Evolutionary conservation across 2,888 invertebrate species (phyloP).

Genomic region (Ctena decussata): DNA sequence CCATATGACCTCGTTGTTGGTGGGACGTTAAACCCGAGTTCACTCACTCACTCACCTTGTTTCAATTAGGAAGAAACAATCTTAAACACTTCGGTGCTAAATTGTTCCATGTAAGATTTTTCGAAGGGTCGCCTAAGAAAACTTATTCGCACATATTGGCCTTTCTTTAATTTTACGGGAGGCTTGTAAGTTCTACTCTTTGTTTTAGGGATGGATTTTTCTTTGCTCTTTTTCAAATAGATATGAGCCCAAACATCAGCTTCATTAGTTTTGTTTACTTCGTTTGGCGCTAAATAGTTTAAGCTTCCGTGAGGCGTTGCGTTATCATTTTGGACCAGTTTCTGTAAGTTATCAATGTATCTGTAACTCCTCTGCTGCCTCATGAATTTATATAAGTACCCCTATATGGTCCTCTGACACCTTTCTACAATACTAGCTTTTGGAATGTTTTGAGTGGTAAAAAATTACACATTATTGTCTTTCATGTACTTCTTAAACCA

Average conservation of each 20-base stretch:
- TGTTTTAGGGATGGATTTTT: background rate
- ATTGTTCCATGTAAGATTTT: background rate
- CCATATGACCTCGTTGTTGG: no score
- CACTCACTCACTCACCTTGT: no score
- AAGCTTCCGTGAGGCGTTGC: background rate
- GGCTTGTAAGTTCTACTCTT: background rate
- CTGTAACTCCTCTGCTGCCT: background rate
- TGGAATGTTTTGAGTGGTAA: background rate
- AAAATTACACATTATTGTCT: background rate
- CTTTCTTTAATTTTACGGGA: background rate
- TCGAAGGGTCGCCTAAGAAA: background rate
- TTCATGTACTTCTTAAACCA: background rate
- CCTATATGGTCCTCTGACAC: background rate
- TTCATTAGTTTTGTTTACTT: conserved; percentile 7
- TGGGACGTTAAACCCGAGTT: no score
- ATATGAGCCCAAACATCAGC: background rate
- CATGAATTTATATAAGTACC: background rate
- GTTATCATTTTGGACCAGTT: background rate
- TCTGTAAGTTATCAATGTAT: background rate
- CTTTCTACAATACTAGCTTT: background rate
- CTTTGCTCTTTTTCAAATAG: background rate
- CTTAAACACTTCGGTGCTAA: conserved; percentile 39
- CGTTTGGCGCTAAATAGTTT: background rate
- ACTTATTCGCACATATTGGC: background rate
- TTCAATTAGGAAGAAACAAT: conserved; percentile 30